Evolutionary conservation across 2,797 vertebrate genomes (phyloP).

Genomic region (Gorsachius magnificus): DNA sequence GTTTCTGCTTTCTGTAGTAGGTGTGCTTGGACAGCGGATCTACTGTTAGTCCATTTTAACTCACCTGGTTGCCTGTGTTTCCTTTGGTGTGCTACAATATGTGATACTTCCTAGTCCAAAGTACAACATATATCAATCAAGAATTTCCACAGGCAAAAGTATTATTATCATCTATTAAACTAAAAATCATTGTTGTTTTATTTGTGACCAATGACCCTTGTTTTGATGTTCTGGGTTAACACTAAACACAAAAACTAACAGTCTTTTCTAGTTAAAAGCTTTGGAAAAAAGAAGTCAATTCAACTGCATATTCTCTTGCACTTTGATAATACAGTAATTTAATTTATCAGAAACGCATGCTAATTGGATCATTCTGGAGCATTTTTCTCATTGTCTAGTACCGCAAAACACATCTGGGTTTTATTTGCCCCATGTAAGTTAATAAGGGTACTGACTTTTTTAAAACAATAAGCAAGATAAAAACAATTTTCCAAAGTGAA

Average conservation of each 20-base stretch:
- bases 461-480: constrained; percentile 67
- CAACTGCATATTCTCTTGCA: constrained; percentile 43
- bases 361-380: constrained; percentile 54
- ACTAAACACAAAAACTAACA: not conserved
- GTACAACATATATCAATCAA: not conserved
- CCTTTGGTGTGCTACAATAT: not conserved
- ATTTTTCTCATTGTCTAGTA: constrained; percentile 70
- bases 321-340: constrained; percentile 69
- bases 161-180: not conserved
- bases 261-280: constrained; percentile 44
- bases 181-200: not conserved
- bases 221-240: constrained; percentile 27
- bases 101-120: not conserved
- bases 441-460: constrained; percentile 53
- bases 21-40: not conserved
- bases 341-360: constrained; percentile 75
- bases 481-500: constrained; percentile 64
- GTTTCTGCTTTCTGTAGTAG: not conserved
- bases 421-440: constrained; percentile 72
- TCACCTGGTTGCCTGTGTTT: not conserved
- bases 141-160: not conserved
- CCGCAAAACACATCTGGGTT: constrained; percentile 72
- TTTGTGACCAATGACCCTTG: not conserved
- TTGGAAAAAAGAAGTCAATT: constrained; percentile 23
- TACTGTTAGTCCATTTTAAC: not conserved